Percentiles rank a stretch among this genome's conserved stretches.
phyloP scores from a whole-genome alignment of 2,888 invertebrate species.

The Flabesymbios commensalis region DNA sequence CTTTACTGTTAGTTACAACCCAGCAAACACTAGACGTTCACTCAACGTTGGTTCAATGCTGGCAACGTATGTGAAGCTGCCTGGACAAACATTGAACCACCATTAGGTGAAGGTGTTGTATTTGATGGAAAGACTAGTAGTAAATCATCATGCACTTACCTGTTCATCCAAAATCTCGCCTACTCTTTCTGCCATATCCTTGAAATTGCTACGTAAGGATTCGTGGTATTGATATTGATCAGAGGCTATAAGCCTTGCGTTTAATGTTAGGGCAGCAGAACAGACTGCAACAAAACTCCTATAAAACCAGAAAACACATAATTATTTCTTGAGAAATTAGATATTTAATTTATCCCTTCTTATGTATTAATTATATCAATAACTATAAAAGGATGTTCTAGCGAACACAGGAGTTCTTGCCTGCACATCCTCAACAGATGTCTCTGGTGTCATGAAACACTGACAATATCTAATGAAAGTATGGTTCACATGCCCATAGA shows the following conservation, averaged over 20 bases:
- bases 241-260: slow-evolving; percentile 81
- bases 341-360: no score
- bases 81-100: not conserved
- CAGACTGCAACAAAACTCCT: slow-evolving; percentile 91
- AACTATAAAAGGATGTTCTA: no score
- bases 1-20: no score
- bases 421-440: no score
- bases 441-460: no score
- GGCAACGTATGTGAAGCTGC: no score
- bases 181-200: slow-evolving; percentile 79
- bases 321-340: no score
- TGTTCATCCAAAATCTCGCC: slow-evolving; percentile 55
- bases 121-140: not conserved
- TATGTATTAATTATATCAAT: no score
- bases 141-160: slow-evolving; percentile 38
- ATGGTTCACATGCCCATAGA: no score
- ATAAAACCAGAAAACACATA: no score
- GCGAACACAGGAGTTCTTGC: no score
- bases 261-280: slow-evolving; percentile 85
- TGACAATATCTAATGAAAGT: no score
- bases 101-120: not conserved
- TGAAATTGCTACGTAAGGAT: slow-evolving; percentile 82
- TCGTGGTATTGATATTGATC: slow-evolving; percentile 94
- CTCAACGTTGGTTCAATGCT: not conserved
- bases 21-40: slow-evolving; percentile 14